Evolutionary conservation across 2,888 invertebrate species (phyloP), one percentile per base, ranked within the genome.

Genomic region (Smittia aterrima): DNA sequence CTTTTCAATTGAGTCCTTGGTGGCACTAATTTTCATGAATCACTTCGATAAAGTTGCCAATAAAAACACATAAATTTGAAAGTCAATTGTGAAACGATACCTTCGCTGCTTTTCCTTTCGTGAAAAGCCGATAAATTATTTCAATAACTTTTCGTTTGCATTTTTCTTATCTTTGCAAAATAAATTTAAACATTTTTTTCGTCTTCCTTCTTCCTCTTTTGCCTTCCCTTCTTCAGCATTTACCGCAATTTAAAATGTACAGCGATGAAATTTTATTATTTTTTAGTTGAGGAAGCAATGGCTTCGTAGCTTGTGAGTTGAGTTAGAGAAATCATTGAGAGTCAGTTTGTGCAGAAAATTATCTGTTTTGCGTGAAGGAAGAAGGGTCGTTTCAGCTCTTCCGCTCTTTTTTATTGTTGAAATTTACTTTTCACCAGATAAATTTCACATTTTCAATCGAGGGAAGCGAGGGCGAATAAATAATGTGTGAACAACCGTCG

Each of bases 111-210:
- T 58, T 6, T 13, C 18, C 22, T 47, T 47, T 58, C 58, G 32
- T 54, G 38, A 62, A 25, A 74, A 74, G 7, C 47, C 66, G 27
- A 74, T 74, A 74, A 74, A 74, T 74, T 74, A 74, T 74, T 74
- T 66, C 74, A 74, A 74, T 53, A 74, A 74, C 66, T 74, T 74
- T 40, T 20, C 62, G 38, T 73, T 73, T 74, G 47, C 64, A 74
- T 64, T 74, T 73, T 74, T 74, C 74, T 74, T 74, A 74, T 74
- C 74, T 64, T 62, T 72, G 72, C 58, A 62, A 62, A 72, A 72
- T 62, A 72, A 72, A 72, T 71, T 71, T 71, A 54, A 71, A 71
- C 32, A 54, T 54, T 71, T 71, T 71, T 71, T 54, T 68, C 20
- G n/a, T n/a, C n/a, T n/a, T n/a, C n/a, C n/a, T n/a, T n/a, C n/a